Base-by-base conservation (phyloP, 2,888 invertebrate species). In the Pediacus dermestoides region DNA sequence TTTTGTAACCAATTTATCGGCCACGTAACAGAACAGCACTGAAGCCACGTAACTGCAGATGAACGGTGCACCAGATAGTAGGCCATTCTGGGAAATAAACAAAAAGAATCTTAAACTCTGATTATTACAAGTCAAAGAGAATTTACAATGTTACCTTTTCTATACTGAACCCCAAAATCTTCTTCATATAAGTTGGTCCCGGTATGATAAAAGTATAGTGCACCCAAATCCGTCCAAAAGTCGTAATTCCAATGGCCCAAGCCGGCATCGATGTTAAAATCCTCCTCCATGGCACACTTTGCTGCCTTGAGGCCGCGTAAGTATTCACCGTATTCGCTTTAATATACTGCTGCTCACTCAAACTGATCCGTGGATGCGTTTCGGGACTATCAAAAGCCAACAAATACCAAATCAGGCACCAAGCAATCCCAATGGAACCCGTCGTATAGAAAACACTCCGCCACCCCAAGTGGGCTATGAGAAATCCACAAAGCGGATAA, bases 221-320 rank as follows among this genome's bases (percentile, higher is more conserved):
- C 3, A 82, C 77, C 82, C 82, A 84, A 58, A 84, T 83, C 33
- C 83, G 70, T n/a, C 83, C 83, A 54, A 83, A 84, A 1, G 83
- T 84, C 1, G 83, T 83, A 22, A 83, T 74, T 6, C 79, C 82
- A 53, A 84, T 83, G 0, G 81, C 74, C 82, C 82, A 83, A 2
- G 79, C 80, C 1, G 82, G 80, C 61, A 75, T 63, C 0, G 82
- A 82, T 11, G 70, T 76, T 26, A 82, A 70, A 44, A 84, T 82
- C 2, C 73, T 66, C 44, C 68, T 70, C 82, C 82, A 84, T 2
- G 83, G 83, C 8, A 82, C 81, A 37, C 71, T 68, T 46, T 70
- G 67, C 49, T 60, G 71, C 64, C 71, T 71, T 58, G 57, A 61
- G 18, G 63, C 66, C 55, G 58, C 76, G 67, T 54, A 74, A 59